phyloP scores from a whole-genome alignment of 2,888 invertebrate genomes.

The Melanophora roralis region DNA sequence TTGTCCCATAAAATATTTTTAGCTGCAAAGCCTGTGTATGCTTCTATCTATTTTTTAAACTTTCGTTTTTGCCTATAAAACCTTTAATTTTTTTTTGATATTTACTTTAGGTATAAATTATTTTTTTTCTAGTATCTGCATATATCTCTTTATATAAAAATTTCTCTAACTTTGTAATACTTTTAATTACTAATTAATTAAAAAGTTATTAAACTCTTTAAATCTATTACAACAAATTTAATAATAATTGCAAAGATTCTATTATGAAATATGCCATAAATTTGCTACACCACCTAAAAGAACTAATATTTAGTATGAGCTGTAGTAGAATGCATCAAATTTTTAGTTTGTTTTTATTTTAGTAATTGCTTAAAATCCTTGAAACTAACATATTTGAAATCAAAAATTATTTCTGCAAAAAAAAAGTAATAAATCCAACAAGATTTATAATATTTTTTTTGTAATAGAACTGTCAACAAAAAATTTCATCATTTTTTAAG shows the following conservation, averaged over 20 bases:
- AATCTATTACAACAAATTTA: constrained; percentile 57
- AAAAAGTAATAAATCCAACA: too few relatives aligned
- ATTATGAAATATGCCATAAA: constrained; percentile 20
- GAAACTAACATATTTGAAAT: too few relatives aligned
- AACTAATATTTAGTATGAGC: constrained; percentile 6
- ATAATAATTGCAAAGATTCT: neutral
- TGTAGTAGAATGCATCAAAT: too few relatives aligned
- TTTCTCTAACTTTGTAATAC: neutral
- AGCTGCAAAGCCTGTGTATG: constrained; percentile 54
- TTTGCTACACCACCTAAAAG: constrained; percentile 57
- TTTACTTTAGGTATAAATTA: neutral
- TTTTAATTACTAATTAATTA: neutral
- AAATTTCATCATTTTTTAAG: too few relatives aligned
- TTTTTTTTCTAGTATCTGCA: constrained; percentile 2
- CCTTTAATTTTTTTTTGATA: neutral
- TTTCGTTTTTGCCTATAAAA: neutral
- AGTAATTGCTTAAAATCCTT: too few relatives aligned
- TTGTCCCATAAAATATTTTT: constrained; percentile 13
- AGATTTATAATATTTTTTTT: too few relatives aligned
- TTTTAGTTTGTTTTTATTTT: too few relatives aligned
- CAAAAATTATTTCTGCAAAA: too few relatives aligned
- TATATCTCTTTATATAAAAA: too few relatives aligned
- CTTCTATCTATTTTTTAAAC: constrained; percentile 32
- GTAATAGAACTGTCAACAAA: too few relatives aligned
- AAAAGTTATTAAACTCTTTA: constrained; percentile 15